Percentiles rank a stretch among this genome's conserved stretches.
phyloP scores from a whole-genome alignment of 2,797 vertebrate species.

The Xiphorhynchus erythropygius region DNA sequence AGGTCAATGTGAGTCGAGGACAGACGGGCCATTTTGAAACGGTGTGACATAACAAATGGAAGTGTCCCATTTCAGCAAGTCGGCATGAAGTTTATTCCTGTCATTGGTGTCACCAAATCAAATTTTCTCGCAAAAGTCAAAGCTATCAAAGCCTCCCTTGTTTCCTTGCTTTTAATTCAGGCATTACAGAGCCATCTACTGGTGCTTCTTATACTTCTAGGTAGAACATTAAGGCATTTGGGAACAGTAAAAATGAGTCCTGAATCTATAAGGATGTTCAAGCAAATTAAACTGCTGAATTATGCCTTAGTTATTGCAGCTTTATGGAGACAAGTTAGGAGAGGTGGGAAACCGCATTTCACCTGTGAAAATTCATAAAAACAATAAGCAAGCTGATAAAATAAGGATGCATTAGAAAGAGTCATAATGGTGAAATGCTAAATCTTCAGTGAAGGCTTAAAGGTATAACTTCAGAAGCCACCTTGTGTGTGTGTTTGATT shows the following conservation, averaged over 20 bases:
- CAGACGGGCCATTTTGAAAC: constrained; percentile 59
- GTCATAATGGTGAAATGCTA: neutral
- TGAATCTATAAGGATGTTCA: neutral
- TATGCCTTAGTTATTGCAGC: neutral
- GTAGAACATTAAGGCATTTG: neutral
- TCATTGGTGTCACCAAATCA: constrained; percentile 75
- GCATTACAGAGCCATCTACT: constrained; percentile 80
- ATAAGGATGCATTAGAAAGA: neutral
- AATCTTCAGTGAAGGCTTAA: neutral
- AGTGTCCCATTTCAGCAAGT: constrained; percentile 79
- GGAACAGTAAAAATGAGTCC: neutral
- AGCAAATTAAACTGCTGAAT: neutral
- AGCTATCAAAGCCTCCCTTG: constrained; percentile 13
- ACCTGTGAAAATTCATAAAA: neutral
- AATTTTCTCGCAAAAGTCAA: constrained; percentile 69
- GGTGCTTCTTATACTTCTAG: constrained; percentile 17
- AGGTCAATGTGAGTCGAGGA: constrained; percentile 66
- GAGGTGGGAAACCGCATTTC: neutral
- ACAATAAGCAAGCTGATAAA: neutral
- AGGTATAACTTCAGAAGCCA: neutral
- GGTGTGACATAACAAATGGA: constrained; percentile 66
- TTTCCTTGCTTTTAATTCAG: constrained; percentile 44
- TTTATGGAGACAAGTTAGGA: neutral
- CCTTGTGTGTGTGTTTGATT: neutral
- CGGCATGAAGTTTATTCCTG: constrained; percentile 75